Conservation (phyloP, 2,888 invertebrate species). For the Oscheius sp. region DNA sequence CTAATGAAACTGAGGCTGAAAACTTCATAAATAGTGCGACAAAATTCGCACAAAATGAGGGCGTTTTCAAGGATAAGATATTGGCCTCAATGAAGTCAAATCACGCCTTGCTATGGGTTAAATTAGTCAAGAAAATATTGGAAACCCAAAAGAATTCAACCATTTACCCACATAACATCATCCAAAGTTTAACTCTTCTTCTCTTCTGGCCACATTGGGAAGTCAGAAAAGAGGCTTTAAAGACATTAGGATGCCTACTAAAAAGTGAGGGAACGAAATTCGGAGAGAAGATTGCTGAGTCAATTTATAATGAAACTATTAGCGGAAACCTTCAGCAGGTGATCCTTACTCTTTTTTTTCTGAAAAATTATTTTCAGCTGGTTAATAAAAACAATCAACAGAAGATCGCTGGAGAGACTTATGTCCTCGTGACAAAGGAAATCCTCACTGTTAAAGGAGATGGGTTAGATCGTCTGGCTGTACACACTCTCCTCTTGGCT, state of each 20-base stretch:
- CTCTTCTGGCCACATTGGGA: conserved; percentile 52
- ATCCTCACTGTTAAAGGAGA: background rate
- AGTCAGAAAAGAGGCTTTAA: conserved; percentile 38
- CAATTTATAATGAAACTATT: conserved; percentile 40
- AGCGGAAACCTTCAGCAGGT: conserved; percentile 39
- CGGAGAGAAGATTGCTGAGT: conserved; percentile 43
- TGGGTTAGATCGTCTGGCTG: conserved; percentile 44
- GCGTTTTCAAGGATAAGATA: conserved; percentile 44
- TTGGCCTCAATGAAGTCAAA: conserved; percentile 35
- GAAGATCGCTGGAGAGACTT: conserved; percentile 9
- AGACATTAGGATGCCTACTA: conserved; percentile 35
- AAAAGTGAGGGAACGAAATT: conserved; percentile 33
- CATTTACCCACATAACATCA: background rate
- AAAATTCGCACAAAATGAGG: conserved; percentile 36
- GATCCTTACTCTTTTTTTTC: background rate
- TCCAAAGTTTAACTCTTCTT: conserved; percentile 35
- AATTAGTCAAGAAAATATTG: conserved; percentile 38
- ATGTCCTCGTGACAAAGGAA: background rate
- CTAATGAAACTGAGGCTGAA: conserved; percentile 26
- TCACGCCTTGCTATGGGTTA: conserved; percentile 44
- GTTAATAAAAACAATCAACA: background rate
- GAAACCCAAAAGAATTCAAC: conserved; percentile 19
- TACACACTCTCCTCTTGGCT: conserved; percentile 47
- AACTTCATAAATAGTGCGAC: conserved; percentile 39
- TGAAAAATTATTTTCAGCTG: background rate